Conservation (phyloP, 2,888 invertebrate species). For the Junonia oenone region DNA sequence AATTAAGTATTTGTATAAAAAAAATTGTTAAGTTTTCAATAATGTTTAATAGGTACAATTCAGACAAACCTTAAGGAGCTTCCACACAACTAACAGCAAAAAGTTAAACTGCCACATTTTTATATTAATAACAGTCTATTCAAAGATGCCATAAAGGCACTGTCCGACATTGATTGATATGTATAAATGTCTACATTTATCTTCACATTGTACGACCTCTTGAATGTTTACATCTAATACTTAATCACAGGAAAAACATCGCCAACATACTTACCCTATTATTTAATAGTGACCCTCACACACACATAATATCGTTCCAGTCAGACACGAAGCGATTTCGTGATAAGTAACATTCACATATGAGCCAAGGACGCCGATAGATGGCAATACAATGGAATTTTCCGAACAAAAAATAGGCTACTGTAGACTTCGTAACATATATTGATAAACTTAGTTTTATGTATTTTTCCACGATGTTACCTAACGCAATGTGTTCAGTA, state of each 20-base stretch:
- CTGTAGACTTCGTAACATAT: conserved; percentile 2
- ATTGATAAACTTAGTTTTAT: conserved; percentile 14
- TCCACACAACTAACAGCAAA: not conserved
- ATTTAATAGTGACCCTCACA: conserved; percentile 35
- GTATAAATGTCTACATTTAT: conserved; percentile 31
- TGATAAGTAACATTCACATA: conserved; percentile 25
- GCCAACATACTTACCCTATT: conserved; percentile 33
- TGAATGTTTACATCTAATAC: conserved; percentile 42
- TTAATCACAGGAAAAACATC: conserved; percentile 39
- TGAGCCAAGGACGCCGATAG: conserved; percentile 14
- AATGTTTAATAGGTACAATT: no score
- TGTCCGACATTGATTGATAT: conserved; percentile 11
- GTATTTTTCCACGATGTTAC: not conserved
- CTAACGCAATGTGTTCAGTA: not conserved
- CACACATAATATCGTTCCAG: conserved; percentile 27
- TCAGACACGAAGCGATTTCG: conserved; percentile 34
- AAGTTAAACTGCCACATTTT: not conserved
- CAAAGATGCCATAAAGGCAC: conserved; percentile 1
- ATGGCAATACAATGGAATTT: conserved; percentile 10
- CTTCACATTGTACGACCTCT: conserved; percentile 39
- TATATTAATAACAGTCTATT: not conserved
- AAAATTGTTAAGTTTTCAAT: no score
- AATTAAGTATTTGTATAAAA: no score
- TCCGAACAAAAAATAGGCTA: conserved; percentile 14
- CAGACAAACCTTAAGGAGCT: not conserved